Evolutionary conservation across 1,140 invertebrate species (phyloP).

Genomic region (Hetaerina americana): DNA sequence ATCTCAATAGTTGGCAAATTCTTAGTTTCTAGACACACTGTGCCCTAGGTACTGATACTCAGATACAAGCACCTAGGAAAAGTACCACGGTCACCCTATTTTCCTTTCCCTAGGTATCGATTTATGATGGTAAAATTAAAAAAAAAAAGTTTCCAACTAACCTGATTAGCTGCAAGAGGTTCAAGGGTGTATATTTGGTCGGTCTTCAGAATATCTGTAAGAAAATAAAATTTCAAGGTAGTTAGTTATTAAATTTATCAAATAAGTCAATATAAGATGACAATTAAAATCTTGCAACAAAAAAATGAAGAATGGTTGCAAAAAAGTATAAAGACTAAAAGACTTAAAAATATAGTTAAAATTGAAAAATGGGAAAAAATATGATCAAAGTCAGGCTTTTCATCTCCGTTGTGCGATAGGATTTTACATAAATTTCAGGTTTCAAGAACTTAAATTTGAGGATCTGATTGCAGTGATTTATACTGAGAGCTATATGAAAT

Average conservation of each 20-base stretch:
- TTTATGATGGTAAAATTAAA: constrained; percentile 7
- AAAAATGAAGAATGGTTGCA: background rate
- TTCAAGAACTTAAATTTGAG: too few relatives aligned
- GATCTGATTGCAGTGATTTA: too few relatives aligned
- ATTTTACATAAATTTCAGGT: too few relatives aligned
- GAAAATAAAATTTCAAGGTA: background rate
- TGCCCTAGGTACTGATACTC: too few relatives aligned
- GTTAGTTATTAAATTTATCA: background rate
- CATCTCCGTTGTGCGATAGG: too few relatives aligned
- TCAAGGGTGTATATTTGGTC: constrained; percentile 18
- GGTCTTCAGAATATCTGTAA: constrained; percentile 22
- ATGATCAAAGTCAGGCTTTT: too few relatives aligned
- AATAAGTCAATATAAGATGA: background rate
- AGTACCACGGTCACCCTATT: too few relatives aligned
- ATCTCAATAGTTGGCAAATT: too few relatives aligned
- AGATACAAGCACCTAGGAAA: too few relatives aligned
- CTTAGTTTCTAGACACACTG: too few relatives aligned
- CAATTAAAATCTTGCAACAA: background rate
- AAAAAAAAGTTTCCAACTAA: constrained; percentile 18
- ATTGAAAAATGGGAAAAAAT: background rate
- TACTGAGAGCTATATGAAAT: too few relatives aligned
- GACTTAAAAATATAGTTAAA: background rate
- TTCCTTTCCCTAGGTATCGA: too few relatives aligned
- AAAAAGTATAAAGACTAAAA: background rate
- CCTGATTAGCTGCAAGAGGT: constrained; percentile 25